Percentiles rank a stretch among this genome's conserved stretches.
Conservation (phyloP, 2,888 invertebrate genomes). For the Agriopis aurantiaria region DNA sequence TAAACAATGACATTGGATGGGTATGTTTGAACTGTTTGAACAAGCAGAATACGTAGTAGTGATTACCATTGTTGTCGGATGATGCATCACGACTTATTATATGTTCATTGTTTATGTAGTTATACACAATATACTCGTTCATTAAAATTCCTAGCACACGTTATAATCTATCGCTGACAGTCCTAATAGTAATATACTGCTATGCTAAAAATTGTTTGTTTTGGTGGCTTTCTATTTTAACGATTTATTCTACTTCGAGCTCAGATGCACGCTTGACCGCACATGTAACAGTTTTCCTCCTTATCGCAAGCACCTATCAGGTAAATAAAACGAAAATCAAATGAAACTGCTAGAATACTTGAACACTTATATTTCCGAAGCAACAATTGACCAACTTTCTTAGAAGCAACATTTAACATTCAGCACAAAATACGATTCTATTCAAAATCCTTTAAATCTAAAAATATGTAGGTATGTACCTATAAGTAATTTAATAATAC, state of each 20-base stretch:
- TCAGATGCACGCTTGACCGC: slow-evolving; percentile 6
- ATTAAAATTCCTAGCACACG: background rate
- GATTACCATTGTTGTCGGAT: background rate
- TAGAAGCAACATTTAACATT: slow-evolving; percentile 56
- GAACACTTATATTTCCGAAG: slow-evolving; percentile 51
- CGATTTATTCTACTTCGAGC: background rate
- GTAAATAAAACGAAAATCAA: slow-evolving; percentile 5
- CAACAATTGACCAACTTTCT: slow-evolving; percentile 57
- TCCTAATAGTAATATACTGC: background rate
- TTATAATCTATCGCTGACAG: background rate
- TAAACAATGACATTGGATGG: background rate
- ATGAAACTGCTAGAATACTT: slow-evolving; percentile 25
- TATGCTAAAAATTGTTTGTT: background rate
- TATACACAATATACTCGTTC: background rate
- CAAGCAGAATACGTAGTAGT: background rate
- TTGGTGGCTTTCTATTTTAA: background rate
- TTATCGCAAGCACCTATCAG: slow-evolving; percentile 10
- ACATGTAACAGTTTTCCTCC: slow-evolving; percentile 25
- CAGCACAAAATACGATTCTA: slow-evolving; percentile 48
- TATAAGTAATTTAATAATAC: slow-evolving; percentile 32
- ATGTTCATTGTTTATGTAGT: slow-evolving; percentile 1
- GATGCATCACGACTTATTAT: background rate
- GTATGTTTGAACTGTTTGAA: slow-evolving; percentile 1
- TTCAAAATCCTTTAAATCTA: slow-evolving; percentile 48
- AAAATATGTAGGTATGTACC: slow-evolving; percentile 41